phyloP scores from a whole-genome alignment of 1,140 invertebrate genomes.

The Danaus melanippus region DNA sequence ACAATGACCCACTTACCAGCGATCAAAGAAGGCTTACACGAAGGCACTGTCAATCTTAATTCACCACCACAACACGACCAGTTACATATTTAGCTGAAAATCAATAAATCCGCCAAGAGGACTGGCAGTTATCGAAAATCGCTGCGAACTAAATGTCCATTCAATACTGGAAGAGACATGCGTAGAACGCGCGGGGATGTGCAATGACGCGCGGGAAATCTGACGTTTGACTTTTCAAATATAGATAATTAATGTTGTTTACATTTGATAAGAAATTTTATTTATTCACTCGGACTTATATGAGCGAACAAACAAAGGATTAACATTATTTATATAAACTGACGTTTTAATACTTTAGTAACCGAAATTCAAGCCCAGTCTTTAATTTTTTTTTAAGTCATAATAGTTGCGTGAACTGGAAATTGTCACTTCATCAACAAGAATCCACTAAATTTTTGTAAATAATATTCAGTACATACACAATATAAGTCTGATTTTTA shows the following conservation, averaged over 20 bases:
- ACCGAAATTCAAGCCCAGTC: no score
- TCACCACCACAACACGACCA: slow-evolving; percentile 35
- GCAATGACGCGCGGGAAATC: slow-evolving; percentile 51
- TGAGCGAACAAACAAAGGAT: no score
- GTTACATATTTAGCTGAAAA: slow-evolving; percentile 49
- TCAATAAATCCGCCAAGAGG: slow-evolving; percentile 48
- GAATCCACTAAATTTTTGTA: no score
- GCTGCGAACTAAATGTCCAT: slow-evolving; percentile 40
- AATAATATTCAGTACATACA: no score
- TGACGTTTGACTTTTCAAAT: slow-evolving; percentile 44
- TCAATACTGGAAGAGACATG: slow-evolving; percentile 58
- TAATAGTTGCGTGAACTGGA: no score
- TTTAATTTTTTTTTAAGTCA: no score
- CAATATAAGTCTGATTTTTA: no score
- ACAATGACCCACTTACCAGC: slow-evolving; percentile 48
- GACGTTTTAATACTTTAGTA: no score
- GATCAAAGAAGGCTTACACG: slow-evolving; percentile 32
- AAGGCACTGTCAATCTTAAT: slow-evolving; percentile 49
- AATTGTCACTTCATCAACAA: no score
- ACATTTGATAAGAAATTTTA: slow-evolving; percentile 1
- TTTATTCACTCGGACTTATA: no score
- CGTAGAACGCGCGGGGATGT: slow-evolving; percentile 37
- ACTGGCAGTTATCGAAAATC: slow-evolving; percentile 32
- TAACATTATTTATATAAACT: no score
- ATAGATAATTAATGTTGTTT: slow-evolving; percentile 10